phyloP scores from a whole-genome alignment of 2,888 invertebrate species.

The Diarsia rubi region DNA sequence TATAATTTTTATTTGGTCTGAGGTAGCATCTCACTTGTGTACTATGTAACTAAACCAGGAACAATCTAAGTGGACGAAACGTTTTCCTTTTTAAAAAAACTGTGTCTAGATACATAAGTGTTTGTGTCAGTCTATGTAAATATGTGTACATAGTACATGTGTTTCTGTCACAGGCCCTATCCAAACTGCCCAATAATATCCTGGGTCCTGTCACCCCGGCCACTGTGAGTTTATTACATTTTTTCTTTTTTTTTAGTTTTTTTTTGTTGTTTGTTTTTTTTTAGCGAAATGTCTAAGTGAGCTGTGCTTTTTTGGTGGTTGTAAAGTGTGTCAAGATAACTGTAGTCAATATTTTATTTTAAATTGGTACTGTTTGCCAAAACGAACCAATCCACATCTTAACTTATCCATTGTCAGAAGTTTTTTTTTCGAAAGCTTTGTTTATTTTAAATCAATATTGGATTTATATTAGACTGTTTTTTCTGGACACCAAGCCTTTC shows the following conservation, averaged over 20 bases:
- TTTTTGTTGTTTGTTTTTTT: constrained; percentile 36
- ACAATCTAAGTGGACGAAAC: constrained; percentile 6
- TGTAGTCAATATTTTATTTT: neutral
- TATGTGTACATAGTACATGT: constrained; percentile 61
- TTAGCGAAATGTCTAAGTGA: constrained; percentile 37
- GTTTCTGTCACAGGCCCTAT: constrained; percentile 83
- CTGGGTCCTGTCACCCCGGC: constrained; percentile 87
- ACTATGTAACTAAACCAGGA: neutral
- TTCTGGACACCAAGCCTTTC: neutral
- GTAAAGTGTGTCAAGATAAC: constrained; percentile 14
- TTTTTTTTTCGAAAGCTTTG: neutral
- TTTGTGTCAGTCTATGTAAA: constrained; percentile 58
- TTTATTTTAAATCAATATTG: neutral
- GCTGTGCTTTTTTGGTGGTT: constrained; percentile 15
- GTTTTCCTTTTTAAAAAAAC: constrained; percentile 7
- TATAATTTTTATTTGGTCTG: too few relatives aligned
- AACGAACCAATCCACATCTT: neutral
- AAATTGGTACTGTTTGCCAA: neutral
- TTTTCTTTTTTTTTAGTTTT: constrained; percentile 67
- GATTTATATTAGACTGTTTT: neutral
- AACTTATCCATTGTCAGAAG: neutral
- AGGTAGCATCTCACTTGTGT: too few relatives aligned
- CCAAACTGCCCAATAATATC: constrained; percentile 88
- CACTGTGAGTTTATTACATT: constrained; percentile 83
- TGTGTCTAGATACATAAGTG: constrained; percentile 48